phyloP scores from a whole-genome alignment of 2,888 invertebrate species.

The Beris morrisii region DNA sequence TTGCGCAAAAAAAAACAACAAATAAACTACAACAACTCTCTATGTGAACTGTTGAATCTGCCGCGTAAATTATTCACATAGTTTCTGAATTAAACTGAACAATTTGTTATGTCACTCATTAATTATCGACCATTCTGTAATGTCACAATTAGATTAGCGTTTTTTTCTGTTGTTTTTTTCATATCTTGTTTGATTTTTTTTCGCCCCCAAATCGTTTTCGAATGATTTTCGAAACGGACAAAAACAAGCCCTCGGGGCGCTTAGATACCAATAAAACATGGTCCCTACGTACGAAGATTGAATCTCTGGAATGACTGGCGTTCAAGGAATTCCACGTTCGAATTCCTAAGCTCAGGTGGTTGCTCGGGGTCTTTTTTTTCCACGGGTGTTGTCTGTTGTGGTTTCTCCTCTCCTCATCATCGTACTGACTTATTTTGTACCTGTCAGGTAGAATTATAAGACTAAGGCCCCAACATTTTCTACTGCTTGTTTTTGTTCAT shows the following conservation, averaged over 20 bases:
- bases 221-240: not conserved
- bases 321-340: slow-evolving; percentile 14
- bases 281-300: slow-evolving; percentile 12
- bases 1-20: too few species aligned
- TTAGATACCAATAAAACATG: not conserved
- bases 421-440: too few species aligned
- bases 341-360: too few species aligned
- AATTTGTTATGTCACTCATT: slow-evolving; percentile 33
- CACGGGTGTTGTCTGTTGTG: too few species aligned
- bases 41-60: too few species aligned
- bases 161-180: slow-evolving; percentile 11
- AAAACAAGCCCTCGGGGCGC: slow-evolving; percentile 26
- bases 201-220: not conserved
- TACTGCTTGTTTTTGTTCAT: too few species aligned
- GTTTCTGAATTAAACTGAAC: not conserved
- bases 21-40: too few species aligned
- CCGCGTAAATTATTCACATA: too few species aligned
- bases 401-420: too few species aligned
- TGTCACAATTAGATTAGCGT: slow-evolving; percentile 31
- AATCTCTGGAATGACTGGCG: slow-evolving; percentile 29
- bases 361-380: too few species aligned
- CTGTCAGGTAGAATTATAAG: too few species aligned
- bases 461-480: too few species aligned
- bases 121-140: slow-evolving; percentile 30
- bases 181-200: slow-evolving; percentile 4